A percentile compares a stretch with the other conserved stretches of the same genome.
Evolutionary conservation across 2,888 invertebrate species (phyloP).

Genomic region (Eilema caniola): DNA sequence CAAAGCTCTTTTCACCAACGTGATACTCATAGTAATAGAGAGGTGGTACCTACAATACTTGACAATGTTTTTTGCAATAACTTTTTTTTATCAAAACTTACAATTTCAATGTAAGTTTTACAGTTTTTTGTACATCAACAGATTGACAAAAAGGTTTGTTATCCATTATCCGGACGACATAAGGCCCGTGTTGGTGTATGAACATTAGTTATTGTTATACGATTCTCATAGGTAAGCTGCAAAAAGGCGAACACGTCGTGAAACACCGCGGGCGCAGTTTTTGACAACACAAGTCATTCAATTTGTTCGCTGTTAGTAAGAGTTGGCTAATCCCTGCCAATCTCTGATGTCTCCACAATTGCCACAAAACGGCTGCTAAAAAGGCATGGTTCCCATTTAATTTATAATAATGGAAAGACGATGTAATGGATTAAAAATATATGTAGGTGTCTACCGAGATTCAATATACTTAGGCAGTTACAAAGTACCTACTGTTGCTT

Average conservation of each 20-base stretch:
- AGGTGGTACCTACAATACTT: background rate
- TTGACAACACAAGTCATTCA: constrained; percentile 72
- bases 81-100: constrained; percentile 20
- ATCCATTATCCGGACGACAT: constrained; percentile 39
- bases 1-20: background rate
- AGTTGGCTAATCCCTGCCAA: constrained; percentile 72
- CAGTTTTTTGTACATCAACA: constrained; percentile 20
- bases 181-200: constrained; percentile 45
- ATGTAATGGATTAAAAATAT: background rate
- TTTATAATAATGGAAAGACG: background rate
- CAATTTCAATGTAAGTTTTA: background rate
- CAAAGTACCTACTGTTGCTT: background rate
- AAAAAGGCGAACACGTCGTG: constrained; percentile 75
- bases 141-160: constrained; percentile 40
- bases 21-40: background rate
- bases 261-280: constrained; percentile 74
- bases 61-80: constrained; percentile 20
- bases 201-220: constrained; percentile 66
- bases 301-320: constrained; percentile 78
- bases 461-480: no score
- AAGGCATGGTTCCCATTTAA: background rate
- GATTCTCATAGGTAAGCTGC: constrained; percentile 65
- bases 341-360: constrained; percentile 64
- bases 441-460: background rate
- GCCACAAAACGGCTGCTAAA: constrained; percentile 62